Base-by-base conservation (phyloP, 2,113 vertebrate genomes). In the Clarias magur region DNA sequence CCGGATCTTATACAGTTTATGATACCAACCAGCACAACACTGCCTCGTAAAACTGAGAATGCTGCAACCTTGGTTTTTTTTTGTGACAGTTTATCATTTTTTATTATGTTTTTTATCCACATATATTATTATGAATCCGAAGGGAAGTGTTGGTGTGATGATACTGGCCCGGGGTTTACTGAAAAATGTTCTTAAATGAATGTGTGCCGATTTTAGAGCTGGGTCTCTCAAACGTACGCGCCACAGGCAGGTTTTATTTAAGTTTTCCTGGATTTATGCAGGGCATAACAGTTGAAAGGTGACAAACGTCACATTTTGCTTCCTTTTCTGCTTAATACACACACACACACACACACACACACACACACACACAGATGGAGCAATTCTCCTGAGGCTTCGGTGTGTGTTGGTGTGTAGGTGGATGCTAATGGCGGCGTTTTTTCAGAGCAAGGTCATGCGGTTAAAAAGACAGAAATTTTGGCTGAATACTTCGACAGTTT, bases 391-490 rank as follows among this genome's bases (percentile, higher is more conserved):
- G 56, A 38, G 78, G 56, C 27, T 59, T 23, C 56, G 3, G 56
- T 80, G 56, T 79, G 53, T 79, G 19, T 30, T 57, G 76, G 92
- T 93, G 91, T 93, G 93, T 90, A 89, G 90, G 63, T 87, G 68
- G 83, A 89, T 90, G 88, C 92, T 93, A 94, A 95, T 93, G 92
- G 93, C 67, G 85, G 27, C 89, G 84, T 92, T 93, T 93, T 93
- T 92, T 93, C 88, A 93, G 91, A 81, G 12, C 0, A 56, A 57
- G 78, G 54, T 80, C n/a, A 80, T 34, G 54, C 11, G 8, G 78
- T 80, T 19, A 17, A 16, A 30, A 79, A 57, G 42, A 27, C 38
- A 48, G 34, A 72, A 34, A 75, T 79, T 56, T 79, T 13, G 53
- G 27, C n/a, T 16, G 19, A 15, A 79, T 13, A 19, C 2, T 23